These are phyloP conservation scores for Tinamus major DNA, from an alignment of 2,797 vertebrate species.

Conservation along the genomic window DNA sequence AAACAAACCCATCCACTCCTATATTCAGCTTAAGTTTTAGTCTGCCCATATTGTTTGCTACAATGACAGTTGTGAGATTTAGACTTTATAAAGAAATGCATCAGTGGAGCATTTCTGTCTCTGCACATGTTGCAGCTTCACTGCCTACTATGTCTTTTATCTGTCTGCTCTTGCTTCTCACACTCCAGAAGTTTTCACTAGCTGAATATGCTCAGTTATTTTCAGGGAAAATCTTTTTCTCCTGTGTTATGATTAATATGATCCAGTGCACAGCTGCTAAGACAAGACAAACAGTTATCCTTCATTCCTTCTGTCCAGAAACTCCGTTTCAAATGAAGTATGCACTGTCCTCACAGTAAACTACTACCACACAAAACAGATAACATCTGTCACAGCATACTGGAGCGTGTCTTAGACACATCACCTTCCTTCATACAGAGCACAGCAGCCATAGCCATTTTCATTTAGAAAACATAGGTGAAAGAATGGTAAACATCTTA, in stretches of 20 bases:
- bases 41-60: not conserved
- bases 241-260: not conserved
- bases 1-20: no score
- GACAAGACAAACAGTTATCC: not conserved
- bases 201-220: not conserved
- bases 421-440: not conserved
- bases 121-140: not conserved
- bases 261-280: not conserved
- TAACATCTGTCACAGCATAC: not conserved
- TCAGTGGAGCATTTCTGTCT: not conserved
- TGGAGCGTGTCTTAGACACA: not conserved
- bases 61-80: accelerated
- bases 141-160: not conserved
- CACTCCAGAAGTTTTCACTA: not conserved
- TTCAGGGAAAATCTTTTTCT: not conserved
- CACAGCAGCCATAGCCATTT: not conserved
- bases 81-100: not conserved
- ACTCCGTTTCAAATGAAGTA: not conserved
- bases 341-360: accelerated
- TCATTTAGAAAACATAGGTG: not conserved
- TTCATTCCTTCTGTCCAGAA: not conserved
- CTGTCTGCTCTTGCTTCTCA: not conserved
- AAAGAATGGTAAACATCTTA: not conserved
- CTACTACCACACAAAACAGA: not conserved
- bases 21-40: not conserved